Evolutionary conservation across 2,113 vertebrate genomes (phyloP).

Genomic region (Misgurnus mizolepis): DNA sequence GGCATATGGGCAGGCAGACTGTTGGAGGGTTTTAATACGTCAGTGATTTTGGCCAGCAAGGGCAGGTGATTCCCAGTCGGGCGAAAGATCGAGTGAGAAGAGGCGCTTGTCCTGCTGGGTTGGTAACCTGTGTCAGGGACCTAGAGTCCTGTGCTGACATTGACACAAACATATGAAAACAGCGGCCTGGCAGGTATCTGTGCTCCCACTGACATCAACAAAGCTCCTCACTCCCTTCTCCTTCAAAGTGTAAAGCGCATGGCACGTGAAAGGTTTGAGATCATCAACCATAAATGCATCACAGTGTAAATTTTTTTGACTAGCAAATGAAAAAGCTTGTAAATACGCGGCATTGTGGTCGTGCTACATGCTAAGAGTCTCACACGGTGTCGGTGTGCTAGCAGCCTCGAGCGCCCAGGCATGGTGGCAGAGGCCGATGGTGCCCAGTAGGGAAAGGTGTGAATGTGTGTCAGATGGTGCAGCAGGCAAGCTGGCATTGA

Average conservation of each 20-base stretch:
- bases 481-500: constrained; percentile 80
- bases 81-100: constrained; percentile 39
- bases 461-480: constrained; percentile 95
- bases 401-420: constrained; percentile 43
- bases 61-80: constrained; percentile 60
- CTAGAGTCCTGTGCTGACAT: constrained; percentile 39
- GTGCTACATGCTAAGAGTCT: constrained; percentile 26
- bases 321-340: not conserved
- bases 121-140: constrained; percentile 54
- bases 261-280: constrained; percentile 33
- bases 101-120: constrained; percentile 46
- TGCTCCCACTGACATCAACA: constrained; percentile 47
- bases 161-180: constrained; percentile 41
- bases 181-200: constrained; percentile 25
- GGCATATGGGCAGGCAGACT: constrained; percentile 61
- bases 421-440: constrained; percentile 50
- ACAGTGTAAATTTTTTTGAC: constrained; percentile 27
- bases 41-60: constrained; percentile 55
- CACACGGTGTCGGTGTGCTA: constrained; percentile 42
- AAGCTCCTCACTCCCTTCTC: constrained; percentile 49
- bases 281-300: constrained; percentile 7
- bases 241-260: constrained; percentile 52
- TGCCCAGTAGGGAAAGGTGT: constrained; percentile 80
- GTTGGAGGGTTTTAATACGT: constrained; percentile 54
- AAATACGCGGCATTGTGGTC: constrained; percentile 15